Evolutionary conservation across 2,888 invertebrate genomes (phyloP).

Genomic region (Lissocephala sabroskyi): DNA sequence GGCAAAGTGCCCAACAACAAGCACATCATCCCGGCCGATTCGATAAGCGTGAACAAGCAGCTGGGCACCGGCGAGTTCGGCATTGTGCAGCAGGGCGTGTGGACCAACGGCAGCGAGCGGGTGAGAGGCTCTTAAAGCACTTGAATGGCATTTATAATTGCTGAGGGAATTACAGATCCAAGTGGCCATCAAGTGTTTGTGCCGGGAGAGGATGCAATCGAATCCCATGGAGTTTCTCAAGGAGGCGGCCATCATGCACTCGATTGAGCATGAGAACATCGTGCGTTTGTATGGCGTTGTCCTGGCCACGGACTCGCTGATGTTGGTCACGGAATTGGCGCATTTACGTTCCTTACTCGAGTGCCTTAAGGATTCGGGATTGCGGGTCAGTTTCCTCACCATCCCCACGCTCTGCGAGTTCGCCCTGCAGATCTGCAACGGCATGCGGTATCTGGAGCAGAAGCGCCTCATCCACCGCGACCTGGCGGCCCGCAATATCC

Average conservation of each 20-base stretch:
- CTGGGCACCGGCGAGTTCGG: slow-evolving; percentile 98
- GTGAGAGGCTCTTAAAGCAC: too few relatives aligned
- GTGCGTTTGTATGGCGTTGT: slow-evolving; percentile 98
- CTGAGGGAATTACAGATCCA: too few relatives aligned
- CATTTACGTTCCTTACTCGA: slow-evolving; percentile 94
- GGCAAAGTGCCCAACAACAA: slow-evolving; percentile 77
- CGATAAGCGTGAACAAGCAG: slow-evolving; percentile 94
- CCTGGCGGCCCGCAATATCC: slow-evolving; percentile 96
- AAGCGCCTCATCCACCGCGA: slow-evolving; percentile 98
- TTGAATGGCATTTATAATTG: too few relatives aligned
- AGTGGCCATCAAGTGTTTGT: slow-evolving; percentile 97
- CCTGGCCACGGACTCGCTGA: slow-evolving; percentile 89
- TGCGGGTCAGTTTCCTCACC: slow-evolving; percentile 90
- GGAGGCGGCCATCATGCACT: slow-evolving; percentile 98
- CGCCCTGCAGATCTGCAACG: slow-evolving; percentile 95
- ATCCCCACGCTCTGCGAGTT: slow-evolving; percentile 95
- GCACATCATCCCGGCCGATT: slow-evolving; percentile 91
- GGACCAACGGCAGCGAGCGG: slow-evolving; percentile 95
- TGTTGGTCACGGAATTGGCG: slow-evolving; percentile 91
- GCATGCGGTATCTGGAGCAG: slow-evolving; percentile 97
- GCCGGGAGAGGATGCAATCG: slow-evolving; percentile 94
- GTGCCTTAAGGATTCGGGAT: slow-evolving; percentile 93
- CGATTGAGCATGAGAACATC: slow-evolving; percentile 96
- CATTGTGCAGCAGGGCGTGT: slow-evolving; percentile 97
- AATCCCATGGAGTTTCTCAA: slow-evolving; percentile 97